phyloP scores from a whole-genome alignment of 2,888 invertebrate species.

The Axea sp. region DNA sequence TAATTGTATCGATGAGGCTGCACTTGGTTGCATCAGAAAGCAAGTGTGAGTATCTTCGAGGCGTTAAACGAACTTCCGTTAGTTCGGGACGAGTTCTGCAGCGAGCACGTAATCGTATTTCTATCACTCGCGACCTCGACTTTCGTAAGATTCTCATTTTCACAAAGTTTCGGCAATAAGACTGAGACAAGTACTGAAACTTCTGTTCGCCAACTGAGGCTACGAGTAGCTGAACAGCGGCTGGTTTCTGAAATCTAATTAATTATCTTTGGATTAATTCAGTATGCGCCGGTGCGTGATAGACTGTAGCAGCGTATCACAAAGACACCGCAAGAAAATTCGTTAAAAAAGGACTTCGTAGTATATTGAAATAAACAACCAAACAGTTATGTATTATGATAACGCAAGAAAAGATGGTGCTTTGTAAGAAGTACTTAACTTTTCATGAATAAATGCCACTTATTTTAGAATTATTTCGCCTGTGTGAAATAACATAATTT shows the following conservation, averaged over 20 bases:
- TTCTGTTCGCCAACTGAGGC: conserved; percentile 50
- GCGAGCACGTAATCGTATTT: conserved; percentile 61
- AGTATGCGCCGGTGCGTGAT: conserved; percentile 62
- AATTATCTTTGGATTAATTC: conserved; percentile 67
- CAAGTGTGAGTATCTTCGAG: conserved; percentile 57
- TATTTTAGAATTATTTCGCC: conserved; percentile 16
- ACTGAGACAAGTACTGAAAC: conserved; percentile 58
- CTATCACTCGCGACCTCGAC: conserved; percentile 62
- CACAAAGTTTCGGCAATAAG: conserved; percentile 61
- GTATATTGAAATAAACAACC: conserved; percentile 49
- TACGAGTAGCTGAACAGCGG: conserved; percentile 59
- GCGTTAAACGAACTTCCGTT: conserved; percentile 60
- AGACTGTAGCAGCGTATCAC: conserved; percentile 54
- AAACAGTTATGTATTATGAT: conserved; percentile 32
- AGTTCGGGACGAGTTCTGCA: conserved; percentile 58
- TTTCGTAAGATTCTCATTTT: conserved; percentile 61
- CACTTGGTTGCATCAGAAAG: conserved; percentile 56
- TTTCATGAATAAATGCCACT: conserved; percentile 43
- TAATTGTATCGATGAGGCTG: conserved; percentile 60
- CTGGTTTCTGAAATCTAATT: conserved; percentile 63
- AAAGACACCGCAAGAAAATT: conserved; percentile 54
- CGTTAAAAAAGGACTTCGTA: conserved; percentile 28
- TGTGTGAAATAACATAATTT: conserved; percentile 11
- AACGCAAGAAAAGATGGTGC: conserved; percentile 36
- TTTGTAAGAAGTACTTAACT: conserved; percentile 41